These are phyloP conservation scores for Polyommatus iphigenia DNA, from an alignment of 2,888 invertebrate species.

Conservation along the genomic window DNA sequence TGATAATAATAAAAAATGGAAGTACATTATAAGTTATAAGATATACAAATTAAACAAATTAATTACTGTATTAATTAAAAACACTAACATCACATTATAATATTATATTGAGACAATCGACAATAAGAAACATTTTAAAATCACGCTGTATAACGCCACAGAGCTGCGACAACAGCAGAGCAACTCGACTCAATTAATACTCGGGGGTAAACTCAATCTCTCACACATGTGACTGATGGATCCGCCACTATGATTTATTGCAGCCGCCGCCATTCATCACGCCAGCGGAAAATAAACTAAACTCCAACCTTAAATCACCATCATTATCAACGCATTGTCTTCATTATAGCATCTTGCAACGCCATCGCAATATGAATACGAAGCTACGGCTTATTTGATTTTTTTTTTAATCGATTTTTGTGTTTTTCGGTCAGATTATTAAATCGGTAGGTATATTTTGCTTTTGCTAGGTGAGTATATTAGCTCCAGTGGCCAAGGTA, in stretches of 20 bases:
- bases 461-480: too few species aligned
- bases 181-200: constrained; percentile 36
- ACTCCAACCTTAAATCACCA: constrained; percentile 20
- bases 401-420: too few species aligned
- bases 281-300: constrained; percentile 21
- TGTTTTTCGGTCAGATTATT: too few species aligned
- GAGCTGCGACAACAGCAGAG: neutral
- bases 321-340: constrained; percentile 20
- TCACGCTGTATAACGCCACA: neutral
- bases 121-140: neutral
- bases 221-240: constrained; percentile 36
- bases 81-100: neutral
- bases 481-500: too few species aligned
- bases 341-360: neutral
- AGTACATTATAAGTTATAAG: too few species aligned
- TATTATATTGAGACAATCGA: neutral
- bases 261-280: constrained; percentile 36
- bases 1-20: too few species aligned
- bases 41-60: neutral
- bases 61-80: neutral
- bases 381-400: neutral
- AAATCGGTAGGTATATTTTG: too few species aligned
- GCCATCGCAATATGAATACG: neutral
- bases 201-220: constrained; percentile 38
- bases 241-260: constrained; percentile 37